These are phyloP conservation scores for Leptonema lineaticorne DNA, from an alignment of 1,140 invertebrate genomes.

Conservation along the genomic window DNA sequence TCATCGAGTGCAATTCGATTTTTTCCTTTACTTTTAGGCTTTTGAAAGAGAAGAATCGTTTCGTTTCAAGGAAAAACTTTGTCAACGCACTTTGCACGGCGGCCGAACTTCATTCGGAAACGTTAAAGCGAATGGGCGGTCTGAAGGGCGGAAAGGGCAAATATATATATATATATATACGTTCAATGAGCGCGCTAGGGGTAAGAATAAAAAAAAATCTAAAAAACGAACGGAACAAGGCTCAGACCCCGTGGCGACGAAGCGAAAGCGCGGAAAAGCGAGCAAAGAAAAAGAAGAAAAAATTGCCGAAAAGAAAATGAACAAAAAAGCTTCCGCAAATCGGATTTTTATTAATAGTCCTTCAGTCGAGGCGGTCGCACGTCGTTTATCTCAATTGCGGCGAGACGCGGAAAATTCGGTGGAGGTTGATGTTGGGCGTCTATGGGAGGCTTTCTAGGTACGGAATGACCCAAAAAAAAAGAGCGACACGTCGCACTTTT, in stretches of 20 bases:
- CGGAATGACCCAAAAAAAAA: too few species aligned
- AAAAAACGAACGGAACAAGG: background rate
- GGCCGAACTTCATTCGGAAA: conserved; percentile 5
- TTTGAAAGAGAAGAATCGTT: conserved; percentile 15
- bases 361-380: conserved; percentile 12
- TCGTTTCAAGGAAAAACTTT: conserved; percentile 7
- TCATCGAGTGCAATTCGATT: conserved; percentile 1
- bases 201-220: too few species aligned
- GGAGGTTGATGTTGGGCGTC: too few species aligned
- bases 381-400: conserved; percentile 17
- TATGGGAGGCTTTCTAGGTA: too few species aligned
- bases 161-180: too few species aligned
- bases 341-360: conserved; percentile 19
- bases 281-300: too few species aligned
- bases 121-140: background rate
- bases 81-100: background rate
- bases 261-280: too few species aligned
- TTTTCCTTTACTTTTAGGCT: background rate
- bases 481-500: too few species aligned
- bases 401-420: too few species aligned
- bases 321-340: background rate
- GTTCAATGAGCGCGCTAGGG: too few species aligned
- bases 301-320: background rate
- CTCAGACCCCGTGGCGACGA: background rate
- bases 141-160: background rate